Base-by-base conservation (phyloP, 2,888 invertebrate species). In the Tribolium freemani region DNA sequence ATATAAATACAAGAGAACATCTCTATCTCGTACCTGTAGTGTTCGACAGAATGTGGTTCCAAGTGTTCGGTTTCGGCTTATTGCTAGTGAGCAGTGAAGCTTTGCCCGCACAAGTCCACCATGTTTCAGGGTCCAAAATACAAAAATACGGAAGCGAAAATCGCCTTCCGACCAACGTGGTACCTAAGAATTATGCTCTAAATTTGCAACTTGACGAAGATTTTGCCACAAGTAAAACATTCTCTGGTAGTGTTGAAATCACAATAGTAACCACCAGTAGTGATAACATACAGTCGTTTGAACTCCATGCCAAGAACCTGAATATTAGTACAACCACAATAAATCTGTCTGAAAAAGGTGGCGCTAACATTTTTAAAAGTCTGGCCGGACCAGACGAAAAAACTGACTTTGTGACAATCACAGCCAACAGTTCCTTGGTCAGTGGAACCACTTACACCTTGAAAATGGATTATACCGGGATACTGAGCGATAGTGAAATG, bases 401-500 rank as follows among this genome's bases (percentile, higher is more conserved):
- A 3, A 71, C 69, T 30, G 30, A 69, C 31, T 10, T 67, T 61
- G 46, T 63, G 56, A 48, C 50, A 8, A 13, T 71, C 44, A 69
- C 13, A 2, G 5, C 31, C 13, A 20, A 54, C 9, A 10, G 11
- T 8, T 13, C 5, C 1, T 51, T 69, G 5, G 11, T 20, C n/a
- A 8, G 10, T 8, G n/a, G 8, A 5, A 81, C 75, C 8, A 69
- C 66, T 45, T 83, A 83, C 56, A 74, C 67, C 1, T 74, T 85
- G 48, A 71, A 71, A 10, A 70, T 84, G 0, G 77, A 78, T 16
- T 86, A 77, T 26, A 13, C 0, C 0, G 84, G 83, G 8, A 44
- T 0, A 0, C 72, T 84, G 10, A 85, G 84, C 61, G 84, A 87
- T 54, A 83, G 87, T 46, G 80, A 86, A 9, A 80, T 87, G 73